Evolutionary conservation across 2,797 vertebrate species (phyloP).

Genomic region (Pangasius mekongensis): DNA sequence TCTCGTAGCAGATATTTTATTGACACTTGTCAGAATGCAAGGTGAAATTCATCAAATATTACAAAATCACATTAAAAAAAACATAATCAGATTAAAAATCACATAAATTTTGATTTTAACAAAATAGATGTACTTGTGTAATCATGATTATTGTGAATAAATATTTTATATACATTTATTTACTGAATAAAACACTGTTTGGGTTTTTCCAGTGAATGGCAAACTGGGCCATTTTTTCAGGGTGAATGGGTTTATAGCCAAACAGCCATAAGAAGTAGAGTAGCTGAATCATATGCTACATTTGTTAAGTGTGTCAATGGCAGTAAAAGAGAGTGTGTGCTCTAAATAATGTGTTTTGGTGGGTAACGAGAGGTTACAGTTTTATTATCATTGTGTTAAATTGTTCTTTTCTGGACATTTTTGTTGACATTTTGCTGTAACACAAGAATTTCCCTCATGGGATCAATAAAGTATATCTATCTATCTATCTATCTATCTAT

Average conservation of each 20-base stretch:
- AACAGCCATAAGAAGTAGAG: constrained; percentile 9
- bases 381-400: not conserved
- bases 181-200: constrained; percentile 16
- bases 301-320: constrained; percentile 40
- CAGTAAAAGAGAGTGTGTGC: constrained; percentile 14
- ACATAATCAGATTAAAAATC: not conserved
- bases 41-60: not conserved
- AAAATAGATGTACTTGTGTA: not conserved
- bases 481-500: no score
- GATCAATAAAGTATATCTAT: no score
- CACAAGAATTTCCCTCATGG: no score
- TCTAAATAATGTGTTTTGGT: constrained; percentile 14
- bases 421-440: not conserved
- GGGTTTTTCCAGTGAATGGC: not conserved
- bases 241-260: constrained; percentile 18
- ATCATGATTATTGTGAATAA: not conserved
- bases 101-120: not conserved
- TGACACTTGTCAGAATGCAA: not conserved
- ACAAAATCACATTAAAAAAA: not conserved
- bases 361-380: not conserved
- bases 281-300: constrained; percentile 32
- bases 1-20: not conserved
- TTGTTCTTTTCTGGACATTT: not conserved
- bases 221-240: constrained; percentile 38
- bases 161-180: no score